These are phyloP conservation scores for Neoitamus cyanurus DNA, from an alignment of 2,888 invertebrate species.

Conservation along the genomic window DNA sequence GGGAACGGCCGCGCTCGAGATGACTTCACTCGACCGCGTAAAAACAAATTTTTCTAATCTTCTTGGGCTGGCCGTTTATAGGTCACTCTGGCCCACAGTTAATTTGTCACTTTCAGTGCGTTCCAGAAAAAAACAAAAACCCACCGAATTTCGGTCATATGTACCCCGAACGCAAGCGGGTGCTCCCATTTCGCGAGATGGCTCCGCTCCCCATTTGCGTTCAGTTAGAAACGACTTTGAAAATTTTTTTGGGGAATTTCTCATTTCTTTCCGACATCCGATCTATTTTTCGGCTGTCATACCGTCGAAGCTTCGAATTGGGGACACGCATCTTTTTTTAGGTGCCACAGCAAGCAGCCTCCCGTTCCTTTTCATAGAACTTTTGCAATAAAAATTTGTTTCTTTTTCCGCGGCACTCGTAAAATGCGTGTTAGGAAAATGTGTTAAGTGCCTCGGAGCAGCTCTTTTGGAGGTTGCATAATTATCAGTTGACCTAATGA, in stretches of 20 bases:
- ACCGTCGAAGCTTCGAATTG: conserved; percentile 5
- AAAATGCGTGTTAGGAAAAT: background rate
- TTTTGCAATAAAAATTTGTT: background rate
- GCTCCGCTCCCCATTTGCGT: background rate
- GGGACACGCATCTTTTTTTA: conserved; percentile 36
- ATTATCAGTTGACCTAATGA: conserved; percentile 26
- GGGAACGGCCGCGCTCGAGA: background rate
- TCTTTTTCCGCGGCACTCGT: conserved; percentile 2
- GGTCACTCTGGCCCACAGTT: background rate
- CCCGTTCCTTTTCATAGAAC: conserved; percentile 5
- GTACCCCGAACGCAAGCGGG: background rate
- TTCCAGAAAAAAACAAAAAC: background rate
- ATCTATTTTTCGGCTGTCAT: conserved; percentile 12
- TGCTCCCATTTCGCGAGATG: background rate
- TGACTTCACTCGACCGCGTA: background rate
- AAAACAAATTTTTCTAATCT: background rate
- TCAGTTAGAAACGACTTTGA: background rate
- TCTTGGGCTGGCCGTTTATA: background rate
- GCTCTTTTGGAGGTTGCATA: background rate
- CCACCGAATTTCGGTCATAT: background rate
- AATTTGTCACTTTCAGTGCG: background rate
- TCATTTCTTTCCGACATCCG: conserved; percentile 26
- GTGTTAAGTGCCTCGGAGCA: background rate
- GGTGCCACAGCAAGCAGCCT: background rate
- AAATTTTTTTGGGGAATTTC: background rate